Percentiles rank a stretch among this genome's conserved stretches.
phyloP scores from a whole-genome alignment of 2,888 invertebrate species.

The Nephrotoma flavescens region DNA sequence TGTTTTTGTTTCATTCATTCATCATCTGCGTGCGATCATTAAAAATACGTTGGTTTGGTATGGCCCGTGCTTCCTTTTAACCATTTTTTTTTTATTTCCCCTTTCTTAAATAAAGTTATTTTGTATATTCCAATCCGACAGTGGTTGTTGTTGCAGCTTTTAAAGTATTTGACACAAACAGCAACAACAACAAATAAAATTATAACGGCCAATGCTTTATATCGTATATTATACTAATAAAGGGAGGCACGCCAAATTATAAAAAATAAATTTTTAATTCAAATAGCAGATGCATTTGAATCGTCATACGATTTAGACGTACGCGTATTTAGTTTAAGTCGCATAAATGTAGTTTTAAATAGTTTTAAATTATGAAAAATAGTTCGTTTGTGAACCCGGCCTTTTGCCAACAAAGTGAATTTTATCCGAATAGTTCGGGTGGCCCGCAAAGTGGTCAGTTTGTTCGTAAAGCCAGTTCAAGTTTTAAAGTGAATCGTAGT shows the following conservation, averaged over 20 bases:
- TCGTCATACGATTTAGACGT: background rate
- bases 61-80: background rate
- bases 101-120: background rate
- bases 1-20: background rate
- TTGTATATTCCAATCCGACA: background rate
- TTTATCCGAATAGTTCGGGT: constrained; percentile 24
- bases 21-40: background rate
- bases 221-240: background rate
- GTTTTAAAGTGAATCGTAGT: constrained; percentile 35
- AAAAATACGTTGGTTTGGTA: background rate
- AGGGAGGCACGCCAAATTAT: background rate
- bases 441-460: constrained; percentile 18
- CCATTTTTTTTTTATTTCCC: background rate
- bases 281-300: background rate
- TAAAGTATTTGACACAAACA: background rate
- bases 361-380: background rate
- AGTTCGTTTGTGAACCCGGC: constrained; percentile 57
- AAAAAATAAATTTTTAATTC: background rate
- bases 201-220: background rate
- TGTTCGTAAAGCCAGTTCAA: constrained; percentile 23
- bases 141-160: background rate
- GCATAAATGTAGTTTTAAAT: background rate
- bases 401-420: constrained; percentile 65
- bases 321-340: background rate
- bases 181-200: background rate